A percentile compares a stretch with the other conserved stretches of the same genome.
Conservation (phyloP, 2,797 vertebrate species). For the Loriculus beryllinus region DNA sequence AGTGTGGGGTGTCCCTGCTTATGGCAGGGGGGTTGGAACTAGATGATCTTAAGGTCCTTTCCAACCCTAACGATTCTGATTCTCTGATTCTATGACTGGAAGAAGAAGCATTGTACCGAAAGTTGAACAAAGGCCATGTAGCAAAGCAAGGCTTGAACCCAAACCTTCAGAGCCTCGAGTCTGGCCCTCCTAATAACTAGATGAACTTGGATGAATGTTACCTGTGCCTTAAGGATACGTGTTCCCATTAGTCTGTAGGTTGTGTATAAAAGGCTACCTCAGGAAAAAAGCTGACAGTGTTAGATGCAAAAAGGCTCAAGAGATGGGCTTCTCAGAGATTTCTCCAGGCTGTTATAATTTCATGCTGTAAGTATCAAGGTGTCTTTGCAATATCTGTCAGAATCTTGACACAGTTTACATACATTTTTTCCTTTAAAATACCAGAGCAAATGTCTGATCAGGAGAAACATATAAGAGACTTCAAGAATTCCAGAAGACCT, state of each 20-base stretch:
- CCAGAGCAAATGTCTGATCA: not conserved
- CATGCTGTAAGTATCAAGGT: not conserved
- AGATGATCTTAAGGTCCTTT: too few species aligned
- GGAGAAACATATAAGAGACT: not conserved
- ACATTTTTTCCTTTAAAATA: not conserved
- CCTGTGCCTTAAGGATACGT: not conserved
- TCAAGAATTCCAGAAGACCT: not conserved
- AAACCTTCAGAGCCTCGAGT: not conserved
- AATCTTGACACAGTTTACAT: not conserved
- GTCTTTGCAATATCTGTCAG: not conserved
- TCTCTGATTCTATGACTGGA: too few species aligned
- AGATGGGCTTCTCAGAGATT: not conserved
- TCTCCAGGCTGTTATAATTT: not conserved
- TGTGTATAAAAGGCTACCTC: not conserved
- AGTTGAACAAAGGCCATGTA: not conserved
- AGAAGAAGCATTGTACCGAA: not conserved
- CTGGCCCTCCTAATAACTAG: not conserved
- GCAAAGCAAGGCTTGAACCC: not conserved
- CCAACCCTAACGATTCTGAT: too few species aligned
- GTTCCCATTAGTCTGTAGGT: not conserved
- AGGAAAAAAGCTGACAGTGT: not conserved
- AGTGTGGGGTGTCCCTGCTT: too few species aligned
- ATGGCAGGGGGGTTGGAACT: too few species aligned
- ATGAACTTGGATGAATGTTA: not conserved
- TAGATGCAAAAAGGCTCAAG: not conserved